These are phyloP conservation scores for Colletes gigas DNA, from an alignment of 1,140 invertebrate species.

Conservation along the genomic window DNA sequence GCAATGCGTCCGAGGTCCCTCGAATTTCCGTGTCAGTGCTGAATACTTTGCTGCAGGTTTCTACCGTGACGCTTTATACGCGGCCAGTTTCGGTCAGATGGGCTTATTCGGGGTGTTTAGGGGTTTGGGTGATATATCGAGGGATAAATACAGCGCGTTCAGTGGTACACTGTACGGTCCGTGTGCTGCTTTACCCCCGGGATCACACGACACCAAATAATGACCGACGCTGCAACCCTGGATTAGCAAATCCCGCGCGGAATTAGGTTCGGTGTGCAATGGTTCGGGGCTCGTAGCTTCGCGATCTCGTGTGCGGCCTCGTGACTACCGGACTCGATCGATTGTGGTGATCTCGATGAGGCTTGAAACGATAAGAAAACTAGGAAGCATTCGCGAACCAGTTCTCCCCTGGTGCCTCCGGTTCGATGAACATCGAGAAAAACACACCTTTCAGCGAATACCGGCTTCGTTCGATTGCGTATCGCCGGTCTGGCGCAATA, in stretches of 20 bases:
- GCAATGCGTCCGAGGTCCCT: not conserved
- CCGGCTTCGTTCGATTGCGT: too few relatives aligned
- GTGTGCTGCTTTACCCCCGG: slow-evolving; percentile 58
- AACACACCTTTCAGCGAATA: too few relatives aligned
- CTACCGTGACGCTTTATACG: slow-evolving; percentile 37
- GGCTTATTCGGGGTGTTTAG: slow-evolving; percentile 61
- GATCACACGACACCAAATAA: slow-evolving; percentile 69
- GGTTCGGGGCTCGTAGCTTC: slow-evolving; percentile 44
- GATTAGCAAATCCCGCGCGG: slow-evolving; percentile 67
- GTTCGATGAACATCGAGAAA: too few relatives aligned
- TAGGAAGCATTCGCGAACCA: too few relatives aligned
- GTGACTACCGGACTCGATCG: slow-evolving; percentile 44
- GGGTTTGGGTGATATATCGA: slow-evolving; percentile 66
- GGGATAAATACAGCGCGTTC: slow-evolving; percentile 65
- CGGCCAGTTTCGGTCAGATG: slow-evolving; percentile 52
- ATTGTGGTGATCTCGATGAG: slow-evolving; percentile 16
- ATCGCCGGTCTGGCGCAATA: too few relatives aligned
- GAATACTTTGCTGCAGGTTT: slow-evolving; percentile 48
- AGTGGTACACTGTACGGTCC: slow-evolving; percentile 38
- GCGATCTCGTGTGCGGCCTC: slow-evolving; percentile 50
- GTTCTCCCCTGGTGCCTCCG: too few relatives aligned
- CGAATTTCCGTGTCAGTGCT: slow-evolving; percentile 43
- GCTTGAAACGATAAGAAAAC: not conserved
- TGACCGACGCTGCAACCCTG: slow-evolving; percentile 69
- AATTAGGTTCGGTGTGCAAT: slow-evolving; percentile 63